Conservation (phyloP, 2,888 invertebrate genomes). For the Thelaira solivaga region DNA sequence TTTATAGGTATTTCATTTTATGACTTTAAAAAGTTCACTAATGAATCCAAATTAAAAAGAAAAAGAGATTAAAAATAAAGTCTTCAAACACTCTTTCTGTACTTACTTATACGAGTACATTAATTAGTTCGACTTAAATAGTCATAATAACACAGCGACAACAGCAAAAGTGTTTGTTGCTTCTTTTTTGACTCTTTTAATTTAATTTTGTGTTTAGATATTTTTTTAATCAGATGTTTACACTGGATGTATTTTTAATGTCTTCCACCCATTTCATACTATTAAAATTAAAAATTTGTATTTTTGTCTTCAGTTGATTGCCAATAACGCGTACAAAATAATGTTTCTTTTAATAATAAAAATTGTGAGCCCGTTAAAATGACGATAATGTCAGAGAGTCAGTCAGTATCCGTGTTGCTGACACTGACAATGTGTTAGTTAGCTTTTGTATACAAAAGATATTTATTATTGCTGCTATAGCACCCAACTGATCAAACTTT, state of each 20-base stretch:
- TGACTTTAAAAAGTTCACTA: too few relatives aligned
- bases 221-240: constrained; percentile 18
- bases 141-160: neutral
- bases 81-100: too few relatives aligned
- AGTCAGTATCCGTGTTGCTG: constrained; percentile 1
- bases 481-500: too few relatives aligned
- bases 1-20: too few relatives aligned
- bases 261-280: neutral
- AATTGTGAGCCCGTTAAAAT: constrained; percentile 43
- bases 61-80: too few relatives aligned
- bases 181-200: too few relatives aligned
- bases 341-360: constrained; percentile 41
- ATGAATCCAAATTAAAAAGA: too few relatives aligned
- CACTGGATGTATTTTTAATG: neutral
- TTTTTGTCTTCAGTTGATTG: constrained; percentile 14
- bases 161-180: constrained; percentile 16
- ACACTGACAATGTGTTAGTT: neutral
- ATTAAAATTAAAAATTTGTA: constrained; percentile 19
- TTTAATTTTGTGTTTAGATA: neutral
- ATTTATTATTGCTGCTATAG: constrained; percentile 5
- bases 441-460: neutral
- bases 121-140: constrained; percentile 46
- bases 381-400: constrained; percentile 6
- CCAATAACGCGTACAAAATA: constrained; percentile 26
- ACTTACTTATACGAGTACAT: constrained; percentile 54